Base-by-base conservation (phyloP, 2,888 invertebrate species). In the Oxycera nigricornis region DNA sequence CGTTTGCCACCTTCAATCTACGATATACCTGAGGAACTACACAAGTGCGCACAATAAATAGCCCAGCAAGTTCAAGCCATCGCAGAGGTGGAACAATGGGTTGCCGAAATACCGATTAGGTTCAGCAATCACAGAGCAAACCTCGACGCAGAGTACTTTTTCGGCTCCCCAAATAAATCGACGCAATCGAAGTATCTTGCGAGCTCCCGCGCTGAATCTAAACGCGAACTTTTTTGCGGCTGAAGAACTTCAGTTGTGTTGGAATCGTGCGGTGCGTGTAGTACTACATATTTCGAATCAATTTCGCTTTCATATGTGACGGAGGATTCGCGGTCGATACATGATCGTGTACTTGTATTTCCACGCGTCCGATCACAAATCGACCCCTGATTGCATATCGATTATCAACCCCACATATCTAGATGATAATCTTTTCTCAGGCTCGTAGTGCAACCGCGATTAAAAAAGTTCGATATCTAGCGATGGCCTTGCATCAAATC, bases 171-270 rank as follows among this genome's bases (percentile, higher is more conserved):
- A 31, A 20, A n/a, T n/a, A n/a, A n/a, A n/a, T 28, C 31, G 61
- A 31, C 61, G 61, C 61, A 26, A 30, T 28, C 31, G 7, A 4
- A 31, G 7, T 61, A 61, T 61, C 28, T 55, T 6, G 2, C 28
- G 17, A 59, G 28, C 28, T 26, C 57, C 57, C 57, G 28, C 11
- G 46, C 46, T 11, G 46, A 46, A 46, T 7, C 3, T 46, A 2
- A 46, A 7, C 3, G 46, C 46, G 46, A 61, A 61, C 26, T 61
- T 61, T 57, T 61, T 31, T 20, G 61, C 57, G 57, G 26, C 31
- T 61, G 20, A 22, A 52, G 7, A 31, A 17, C 31, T 30, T 67
- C 67, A 68, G 67, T 68, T 22, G 30, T 65, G 46, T 68, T 68
- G 35, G 67, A 22, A 28, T 46, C 46, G 46, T 28, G 67, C 14